Conservation (phyloP, 2,113 vertebrate genomes). For the Amblyornis subalaris region DNA sequence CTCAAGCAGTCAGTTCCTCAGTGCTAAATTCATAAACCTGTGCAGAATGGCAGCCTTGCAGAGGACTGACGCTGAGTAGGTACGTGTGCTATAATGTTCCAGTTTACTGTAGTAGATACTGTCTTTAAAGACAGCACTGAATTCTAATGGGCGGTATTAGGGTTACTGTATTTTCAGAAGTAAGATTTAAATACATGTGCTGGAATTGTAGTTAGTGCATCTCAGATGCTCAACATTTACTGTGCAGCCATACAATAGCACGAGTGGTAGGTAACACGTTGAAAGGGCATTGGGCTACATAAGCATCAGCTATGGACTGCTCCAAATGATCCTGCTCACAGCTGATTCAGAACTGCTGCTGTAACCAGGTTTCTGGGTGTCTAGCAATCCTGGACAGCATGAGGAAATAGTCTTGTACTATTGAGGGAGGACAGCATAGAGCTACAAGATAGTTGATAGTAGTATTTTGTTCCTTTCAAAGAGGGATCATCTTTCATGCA, state of each 20-base stretch:
- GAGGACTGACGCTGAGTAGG: background rate
- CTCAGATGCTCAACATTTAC: background rate
- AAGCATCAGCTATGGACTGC: background rate
- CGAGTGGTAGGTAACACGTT: background rate
- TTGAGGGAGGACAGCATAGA: background rate
- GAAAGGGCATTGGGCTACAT: background rate
- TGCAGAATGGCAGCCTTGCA: background rate
- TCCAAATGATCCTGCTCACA: background rate
- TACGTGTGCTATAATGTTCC: accelerated
- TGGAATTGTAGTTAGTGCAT: background rate
- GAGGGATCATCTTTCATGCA: background rate
- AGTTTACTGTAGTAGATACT: background rate
- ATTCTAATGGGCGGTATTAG: background rate
- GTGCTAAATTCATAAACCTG: background rate
- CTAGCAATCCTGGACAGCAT: background rate
- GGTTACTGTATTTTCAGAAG: background rate
- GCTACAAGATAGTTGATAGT: background rate
- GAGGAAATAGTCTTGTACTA: background rate
- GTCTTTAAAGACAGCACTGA: background rate
- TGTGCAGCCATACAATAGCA: background rate
- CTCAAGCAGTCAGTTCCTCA: background rate
- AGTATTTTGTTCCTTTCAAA: background rate
- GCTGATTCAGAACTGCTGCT: background rate
- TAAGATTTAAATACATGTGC: accelerated
- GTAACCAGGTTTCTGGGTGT: background rate